Conservation (phyloP, 2,888 invertebrate genomes). For the Isoperla grammatica region DNA sequence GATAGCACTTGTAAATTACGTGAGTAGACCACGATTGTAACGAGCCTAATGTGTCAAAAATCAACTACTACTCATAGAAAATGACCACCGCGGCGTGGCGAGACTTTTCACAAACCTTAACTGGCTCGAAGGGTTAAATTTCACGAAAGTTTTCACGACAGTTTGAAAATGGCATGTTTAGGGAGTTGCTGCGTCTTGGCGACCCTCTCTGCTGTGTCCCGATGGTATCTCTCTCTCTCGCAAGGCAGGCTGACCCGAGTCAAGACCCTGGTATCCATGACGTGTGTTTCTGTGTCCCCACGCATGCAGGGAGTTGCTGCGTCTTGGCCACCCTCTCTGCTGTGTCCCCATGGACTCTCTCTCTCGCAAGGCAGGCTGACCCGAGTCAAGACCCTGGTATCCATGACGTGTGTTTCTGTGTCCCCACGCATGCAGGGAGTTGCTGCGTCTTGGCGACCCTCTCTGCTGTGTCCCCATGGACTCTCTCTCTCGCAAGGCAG, state of each 20-base stretch:
- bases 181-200: slow-evolving; percentile 86
- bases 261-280: slow-evolving; percentile 98
- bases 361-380: slow-evolving; percentile 64
- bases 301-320: slow-evolving; percentile 68
- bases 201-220: slow-evolving; percentile 80
- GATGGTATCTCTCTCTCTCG: slow-evolving; percentile 48
- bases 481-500: slow-evolving; percentile 44
- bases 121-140: too few species aligned
- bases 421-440: slow-evolving; percentile 58
- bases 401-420: too few species aligned
- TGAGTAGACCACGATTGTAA: too few species aligned
- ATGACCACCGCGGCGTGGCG: too few species aligned
- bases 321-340: slow-evolving; percentile 85
- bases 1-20: too few species aligned
- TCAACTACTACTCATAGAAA: too few species aligned
- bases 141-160: too few species aligned
- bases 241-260: slow-evolving; percentile 76
- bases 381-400: slow-evolving; percentile 93
- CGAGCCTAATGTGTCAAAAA: too few species aligned
- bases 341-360: slow-evolving; percentile 61
- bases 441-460: slow-evolving; percentile 87
- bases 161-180: too few species aligned
- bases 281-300: too few species aligned
- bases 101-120: too few species aligned
- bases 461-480: slow-evolving; percentile 73